Base-by-base conservation (phyloP, 2,888 invertebrate species). In the Pardosa pseudoannulata region DNA sequence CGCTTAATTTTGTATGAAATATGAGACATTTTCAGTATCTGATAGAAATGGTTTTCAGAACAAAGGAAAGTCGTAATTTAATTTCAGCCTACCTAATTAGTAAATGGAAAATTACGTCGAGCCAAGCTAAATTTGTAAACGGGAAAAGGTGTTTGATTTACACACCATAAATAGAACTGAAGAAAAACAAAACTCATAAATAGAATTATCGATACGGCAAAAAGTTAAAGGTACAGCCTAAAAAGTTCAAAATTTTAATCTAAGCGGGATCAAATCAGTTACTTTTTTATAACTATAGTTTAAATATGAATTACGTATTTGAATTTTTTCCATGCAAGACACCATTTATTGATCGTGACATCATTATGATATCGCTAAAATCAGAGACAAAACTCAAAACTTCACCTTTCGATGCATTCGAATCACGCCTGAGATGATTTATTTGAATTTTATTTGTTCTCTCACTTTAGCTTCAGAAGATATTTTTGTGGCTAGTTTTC, bases 71-170 rank as follows among this genome's bases (percentile, higher is more conserved):
- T 1, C 23, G 56, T 23, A 56, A 56, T 56, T 56, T 23, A 56
- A 56, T 56, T 56, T 56, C 23, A 16, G 23, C 56, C 13, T 16
- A 23, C 56, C 56, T 56, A 56, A 56, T 56, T 56, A 56, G 56
- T 16, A 56, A 56, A 56, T 56, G 56, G 56, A 56, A 23, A 56
- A 56, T 6, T 3, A 11, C 23, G 23, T 23, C 23, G 23, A 56
- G 23, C 23, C 56, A 56, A 56, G 56, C 56, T 56, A 56, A 56
- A 56, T 56, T 56, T 56, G 23, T 23, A 56, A 56, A 56, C 5
- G 56, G 11, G 23, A 56, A 56, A 19, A 6, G 56, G 5, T 56
- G 23, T 56, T 56, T 56, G 1, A 23, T 23, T 23, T 56, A 11
- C 23, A 56, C 3, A 23, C 56, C 23, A 23, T 56, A 56, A 56